phyloP scores from a whole-genome alignment of 2,797 vertebrate species.

The Enteromius mattozi region DNA sequence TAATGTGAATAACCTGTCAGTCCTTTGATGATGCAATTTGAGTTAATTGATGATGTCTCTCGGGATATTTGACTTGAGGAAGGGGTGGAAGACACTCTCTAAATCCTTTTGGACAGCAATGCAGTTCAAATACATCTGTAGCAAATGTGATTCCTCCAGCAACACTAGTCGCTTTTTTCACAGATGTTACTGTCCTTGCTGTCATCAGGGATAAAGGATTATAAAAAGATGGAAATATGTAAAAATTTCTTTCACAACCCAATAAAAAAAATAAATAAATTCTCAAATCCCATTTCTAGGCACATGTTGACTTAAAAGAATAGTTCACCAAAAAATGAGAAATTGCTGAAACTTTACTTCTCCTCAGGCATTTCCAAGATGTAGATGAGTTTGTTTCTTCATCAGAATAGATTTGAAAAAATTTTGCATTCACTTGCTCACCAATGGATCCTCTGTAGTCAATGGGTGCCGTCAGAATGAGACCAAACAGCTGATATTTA shows the following conservation, averaged over 20 bases:
- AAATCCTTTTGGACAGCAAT: background rate
- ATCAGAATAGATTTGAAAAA: background rate
- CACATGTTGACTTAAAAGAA: background rate
- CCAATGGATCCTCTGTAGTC: background rate
- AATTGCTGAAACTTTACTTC: background rate
- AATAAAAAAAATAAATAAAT: too few species aligned
- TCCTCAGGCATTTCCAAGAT: background rate
- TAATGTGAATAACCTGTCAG: constrained; percentile 11
- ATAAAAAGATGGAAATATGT: background rate
- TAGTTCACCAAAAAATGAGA: background rate
- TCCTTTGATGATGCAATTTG: constrained; percentile 30
- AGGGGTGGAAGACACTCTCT: background rate
- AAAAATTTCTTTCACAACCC: too few species aligned
- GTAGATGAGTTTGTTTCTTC: background rate
- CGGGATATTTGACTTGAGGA: background rate
- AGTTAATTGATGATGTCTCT: constrained; percentile 14
- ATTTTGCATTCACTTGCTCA: background rate
- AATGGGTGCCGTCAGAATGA: background rate
- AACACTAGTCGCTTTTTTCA: background rate
- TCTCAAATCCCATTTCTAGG: background rate
- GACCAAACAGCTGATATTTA: too few species aligned
- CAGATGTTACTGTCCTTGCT: background rate
- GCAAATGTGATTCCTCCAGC: background rate
- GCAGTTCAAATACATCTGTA: background rate
- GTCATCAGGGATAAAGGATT: background rate